A percentile compares a stretch with the other conserved stretches of the same genome.
Evolutionary conservation across 2,797 vertebrate genomes (phyloP).

Genomic region (Sebastes reedi): DNA sequence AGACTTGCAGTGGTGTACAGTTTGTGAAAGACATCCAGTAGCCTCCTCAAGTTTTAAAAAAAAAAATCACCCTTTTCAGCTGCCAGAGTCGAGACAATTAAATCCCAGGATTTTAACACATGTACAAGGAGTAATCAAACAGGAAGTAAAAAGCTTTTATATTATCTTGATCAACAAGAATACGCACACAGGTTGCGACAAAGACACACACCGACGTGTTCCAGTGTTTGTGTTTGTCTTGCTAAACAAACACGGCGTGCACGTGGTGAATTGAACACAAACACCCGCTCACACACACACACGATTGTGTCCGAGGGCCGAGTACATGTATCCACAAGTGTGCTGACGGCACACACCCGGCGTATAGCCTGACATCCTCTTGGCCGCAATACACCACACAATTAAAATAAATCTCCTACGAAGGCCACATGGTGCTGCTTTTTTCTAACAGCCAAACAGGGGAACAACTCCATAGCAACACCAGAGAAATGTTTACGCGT

Average conservation of each 20-base stretch:
- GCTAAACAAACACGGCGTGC: conserved; percentile 59
- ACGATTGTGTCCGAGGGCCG: conserved; percentile 35
- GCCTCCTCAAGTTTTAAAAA: conserved; percentile 2
- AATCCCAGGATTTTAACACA: conserved; percentile 30
- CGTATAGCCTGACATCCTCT: conserved; percentile 54
- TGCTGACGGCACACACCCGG: conserved; percentile 66
- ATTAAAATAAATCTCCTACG: conserved; percentile 72
- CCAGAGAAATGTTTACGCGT: conserved; percentile 60
- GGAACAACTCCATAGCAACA: conserved; percentile 72
- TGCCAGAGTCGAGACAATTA: conserved; percentile 11
- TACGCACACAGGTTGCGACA: conserved; percentile 31
- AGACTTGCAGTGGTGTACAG: conserved; percentile 64
- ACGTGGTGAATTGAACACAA: conserved; percentile 46
- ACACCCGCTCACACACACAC: conserved; percentile 32
- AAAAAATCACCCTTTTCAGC: background rate
- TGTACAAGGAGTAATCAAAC: conserved; percentile 23
- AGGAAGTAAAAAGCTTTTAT: conserved; percentile 27
- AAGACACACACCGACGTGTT: conserved; percentile 28
- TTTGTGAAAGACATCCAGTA: conserved; percentile 47
- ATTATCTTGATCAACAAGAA: conserved; percentile 24
- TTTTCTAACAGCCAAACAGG: conserved; percentile 58
- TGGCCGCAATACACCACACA: conserved; percentile 64
- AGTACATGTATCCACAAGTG: conserved; percentile 67
- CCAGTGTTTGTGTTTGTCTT: conserved; percentile 61
- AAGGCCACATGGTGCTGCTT: conserved; percentile 63